These are phyloP conservation scores for Phodopus roborovskii DNA, from an alignment of 2,113 vertebrate genomes.

Conservation along the genomic window DNA sequence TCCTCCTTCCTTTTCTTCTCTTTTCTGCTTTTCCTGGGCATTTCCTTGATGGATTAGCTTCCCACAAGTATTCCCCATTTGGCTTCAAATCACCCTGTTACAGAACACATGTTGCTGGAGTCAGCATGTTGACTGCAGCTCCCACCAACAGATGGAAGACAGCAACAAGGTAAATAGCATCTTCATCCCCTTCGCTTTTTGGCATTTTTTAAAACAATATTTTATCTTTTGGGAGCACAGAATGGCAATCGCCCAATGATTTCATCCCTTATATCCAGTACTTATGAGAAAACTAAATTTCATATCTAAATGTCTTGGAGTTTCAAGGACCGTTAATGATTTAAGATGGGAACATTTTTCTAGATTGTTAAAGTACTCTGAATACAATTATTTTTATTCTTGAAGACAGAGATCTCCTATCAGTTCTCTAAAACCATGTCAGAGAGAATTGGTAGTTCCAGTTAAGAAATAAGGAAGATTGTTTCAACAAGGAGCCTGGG, in stretches of 20 bases:
- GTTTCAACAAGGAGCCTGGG: not conserved
- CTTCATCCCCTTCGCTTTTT: not conserved
- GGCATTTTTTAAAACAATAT: not conserved
- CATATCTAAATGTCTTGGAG: not conserved
- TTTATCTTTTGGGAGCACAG: not conserved
- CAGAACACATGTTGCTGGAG: not conserved
- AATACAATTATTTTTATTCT: not conserved
- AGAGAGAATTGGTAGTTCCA: too few relatives aligned
- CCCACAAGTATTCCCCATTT: not conserved
- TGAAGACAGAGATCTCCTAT: too few relatives aligned
- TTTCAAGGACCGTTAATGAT: not conserved
- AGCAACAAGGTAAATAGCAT: not conserved
- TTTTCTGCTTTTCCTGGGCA: not conserved
- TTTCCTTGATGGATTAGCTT: not conserved
- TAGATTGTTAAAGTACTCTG: not conserved
- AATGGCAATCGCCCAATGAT: not conserved
- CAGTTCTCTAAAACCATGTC: too few relatives aligned
- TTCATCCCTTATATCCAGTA: not conserved
- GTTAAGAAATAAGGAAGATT: not conserved
- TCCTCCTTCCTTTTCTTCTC: not conserved
- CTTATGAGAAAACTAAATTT: not conserved
- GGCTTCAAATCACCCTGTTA: too few relatives aligned
- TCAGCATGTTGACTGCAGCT: not conserved
- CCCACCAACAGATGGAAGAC: not conserved
- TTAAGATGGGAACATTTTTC: not conserved